These are phyloP conservation scores for Excalfactoria chinensis DNA, from an alignment of 2,113 vertebrate species.

Conservation along the genomic window DNA sequence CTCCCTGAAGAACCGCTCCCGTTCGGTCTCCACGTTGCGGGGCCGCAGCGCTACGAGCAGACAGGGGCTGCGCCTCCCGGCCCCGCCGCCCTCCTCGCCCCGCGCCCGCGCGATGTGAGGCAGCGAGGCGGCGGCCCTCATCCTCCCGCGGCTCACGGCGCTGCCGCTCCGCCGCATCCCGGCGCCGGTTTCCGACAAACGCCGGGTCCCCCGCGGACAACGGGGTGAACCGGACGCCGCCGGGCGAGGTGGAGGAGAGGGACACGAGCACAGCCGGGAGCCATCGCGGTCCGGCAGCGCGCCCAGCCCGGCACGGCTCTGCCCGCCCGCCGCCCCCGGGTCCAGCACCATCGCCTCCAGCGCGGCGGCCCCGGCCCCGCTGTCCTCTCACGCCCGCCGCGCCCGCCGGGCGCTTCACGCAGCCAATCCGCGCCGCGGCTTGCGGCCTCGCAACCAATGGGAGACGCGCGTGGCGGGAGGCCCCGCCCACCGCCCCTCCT, in stretches of 20 bases:
- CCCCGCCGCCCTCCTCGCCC: neutral
- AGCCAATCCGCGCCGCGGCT: neutral
- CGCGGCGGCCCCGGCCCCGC: neutral
- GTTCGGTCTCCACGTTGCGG: slow-evolving; percentile 87
- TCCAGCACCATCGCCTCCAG: slow-evolving; percentile 87
- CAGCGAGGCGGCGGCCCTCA: slow-evolving; percentile 87
- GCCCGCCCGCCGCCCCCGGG: slow-evolving; percentile 81
- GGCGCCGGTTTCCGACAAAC: slow-evolving; percentile 59
- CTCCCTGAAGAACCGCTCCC: slow-evolving; percentile 87
- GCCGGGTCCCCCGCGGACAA: neutral
- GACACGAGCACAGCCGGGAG: slow-evolving; percentile 44
- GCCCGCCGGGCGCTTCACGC: too few species aligned
- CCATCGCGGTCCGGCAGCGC: slow-evolving; percentile 70
- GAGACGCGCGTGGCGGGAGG: neutral
- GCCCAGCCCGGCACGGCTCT: slow-evolving; percentile 63
- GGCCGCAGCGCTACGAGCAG: slow-evolving; percentile 91
- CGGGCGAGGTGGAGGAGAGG: slow-evolving; percentile 30
- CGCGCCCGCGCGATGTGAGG: slow-evolving; percentile 85
- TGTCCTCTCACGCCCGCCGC: neutral
- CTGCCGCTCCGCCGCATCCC: slow-evolving; percentile 86
- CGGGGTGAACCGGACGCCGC: neutral
- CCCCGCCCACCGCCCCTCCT: neutral
- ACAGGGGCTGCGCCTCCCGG: slow-evolving; percentile 77
- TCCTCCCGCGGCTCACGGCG: slow-evolving; percentile 58
- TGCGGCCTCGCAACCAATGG: neutral